Base-by-base conservation (phyloP, 2,113 vertebrate genomes). In the Eubucco bourcierii region DNA sequence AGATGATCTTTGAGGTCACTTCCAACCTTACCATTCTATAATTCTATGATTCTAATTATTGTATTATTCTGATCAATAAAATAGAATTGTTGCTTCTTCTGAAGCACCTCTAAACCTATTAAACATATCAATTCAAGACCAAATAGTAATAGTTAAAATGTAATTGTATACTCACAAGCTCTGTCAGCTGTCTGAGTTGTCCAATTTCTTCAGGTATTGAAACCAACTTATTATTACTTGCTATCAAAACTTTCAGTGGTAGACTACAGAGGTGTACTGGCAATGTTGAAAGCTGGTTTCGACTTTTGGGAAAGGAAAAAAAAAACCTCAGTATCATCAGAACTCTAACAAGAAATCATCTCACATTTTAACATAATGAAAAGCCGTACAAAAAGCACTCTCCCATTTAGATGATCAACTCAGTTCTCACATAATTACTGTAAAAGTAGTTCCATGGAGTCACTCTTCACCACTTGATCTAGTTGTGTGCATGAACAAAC, bases 221-320 rank as follows among this genome's bases (percentile, higher is more conserved):
- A 63, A 99, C 98, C 96, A 99, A 96, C 85, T 99, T 99, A 96
- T 99, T 99, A 98, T 99, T 99, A 96, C 99, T 99, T 17, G 98
- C 98, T 90, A 99, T 99, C 96, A 99, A 96, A 68, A 99, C 99
- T 97, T 99, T 99, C 75, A 99, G 95, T 19, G 99, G 99, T 6
- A 99, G 98, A 84, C 94, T 98, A 96, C 99, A 99, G 86, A 99
- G 93, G 28, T 99, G 98, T 13, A 97, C 96, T 5, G 99, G 99
- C 74, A 99, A 97, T 8, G 98, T 98, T 25, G 98, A 98, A 88
- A 99, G 98, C 86, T 99, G 99, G 95, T 99, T 99, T 67, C 99
- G 99, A 97, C 99, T 99, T 97, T 87, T 96, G 52, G 70, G 60
- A 64, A 52, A 95, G 66, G 94, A 91, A 75, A 77, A 82, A 87